Evolutionary conservation across 1,140 invertebrate species (phyloP).

Genomic region (Achatina immaculata): DNA sequence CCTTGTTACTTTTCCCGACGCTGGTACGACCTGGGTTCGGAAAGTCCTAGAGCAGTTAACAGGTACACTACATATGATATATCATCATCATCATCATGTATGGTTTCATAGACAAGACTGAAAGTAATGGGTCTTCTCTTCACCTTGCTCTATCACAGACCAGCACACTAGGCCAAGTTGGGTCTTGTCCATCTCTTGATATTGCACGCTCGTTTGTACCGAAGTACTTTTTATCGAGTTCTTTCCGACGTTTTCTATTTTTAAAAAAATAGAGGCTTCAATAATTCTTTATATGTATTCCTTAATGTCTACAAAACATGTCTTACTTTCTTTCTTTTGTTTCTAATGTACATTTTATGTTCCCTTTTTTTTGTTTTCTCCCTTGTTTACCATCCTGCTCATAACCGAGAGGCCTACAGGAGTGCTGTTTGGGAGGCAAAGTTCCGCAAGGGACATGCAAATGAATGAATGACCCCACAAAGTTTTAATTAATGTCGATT

Average conservation of each 20-base stretch:
- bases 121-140: neutral
- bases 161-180: neutral
- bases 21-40: neutral
- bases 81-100: neutral
- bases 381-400: no score
- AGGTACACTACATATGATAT: neutral
- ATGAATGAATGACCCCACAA: neutral
- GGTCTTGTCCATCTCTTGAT: neutral
- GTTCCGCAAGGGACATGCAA: no score
- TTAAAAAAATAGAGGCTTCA: neutral
- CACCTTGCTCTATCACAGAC: neutral
- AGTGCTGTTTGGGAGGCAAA: no score
- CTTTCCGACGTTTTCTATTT: neutral
- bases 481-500: neutral
- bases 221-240: neutral
- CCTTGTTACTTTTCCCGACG: constrained; percentile 14
- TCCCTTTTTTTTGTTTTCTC: neutral
- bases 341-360: neutral
- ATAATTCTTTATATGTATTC: neutral
- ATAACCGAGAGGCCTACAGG: no score
- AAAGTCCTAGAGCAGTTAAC: constrained; percentile 20
- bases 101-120: neutral
- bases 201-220: neutral
- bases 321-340: neutral
- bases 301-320: neutral